A percentile compares a stretch with the other conserved stretches of the same genome.
phyloP scores from a whole-genome alignment of 2,888 invertebrate species.

The Drosophila villosipedis region DNA sequence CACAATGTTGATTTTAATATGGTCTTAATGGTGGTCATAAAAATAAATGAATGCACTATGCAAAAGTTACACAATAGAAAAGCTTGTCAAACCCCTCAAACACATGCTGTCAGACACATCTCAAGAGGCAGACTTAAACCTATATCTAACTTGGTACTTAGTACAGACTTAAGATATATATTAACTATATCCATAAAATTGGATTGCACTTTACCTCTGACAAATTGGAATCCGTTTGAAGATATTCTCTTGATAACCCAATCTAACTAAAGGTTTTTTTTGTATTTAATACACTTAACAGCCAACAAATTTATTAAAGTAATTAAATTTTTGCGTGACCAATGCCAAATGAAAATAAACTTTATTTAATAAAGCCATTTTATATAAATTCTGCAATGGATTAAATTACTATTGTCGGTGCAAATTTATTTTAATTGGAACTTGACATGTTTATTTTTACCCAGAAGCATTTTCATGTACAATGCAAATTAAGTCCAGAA shows the following conservation, averaged over 20 bases:
- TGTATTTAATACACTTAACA: neutral
- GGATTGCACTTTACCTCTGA: neutral
- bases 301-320: neutral
- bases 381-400: neutral
- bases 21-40: slow-evolving; percentile 67
- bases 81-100: neutral
- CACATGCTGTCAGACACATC: no score
- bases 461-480: slow-evolving; percentile 10
- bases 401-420: neutral
- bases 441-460: neutral
- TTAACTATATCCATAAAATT: neutral
- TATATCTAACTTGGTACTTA: neutral
- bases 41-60: slow-evolving; percentile 42
- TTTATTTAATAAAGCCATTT: neutral
- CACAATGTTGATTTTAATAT: slow-evolving; percentile 71
- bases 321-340: neutral
- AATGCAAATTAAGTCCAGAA: slow-evolving; percentile 3
- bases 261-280: neutral
- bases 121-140: neutral
- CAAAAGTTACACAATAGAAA: slow-evolving; percentile 5
- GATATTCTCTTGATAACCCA: no score
- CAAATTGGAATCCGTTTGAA: neutral
- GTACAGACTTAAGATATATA: neutral
- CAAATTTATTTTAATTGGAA: neutral
- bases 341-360: neutral